Conservation (phyloP, 2,797 vertebrate species). For the Thalassophryne amazonica region DNA sequence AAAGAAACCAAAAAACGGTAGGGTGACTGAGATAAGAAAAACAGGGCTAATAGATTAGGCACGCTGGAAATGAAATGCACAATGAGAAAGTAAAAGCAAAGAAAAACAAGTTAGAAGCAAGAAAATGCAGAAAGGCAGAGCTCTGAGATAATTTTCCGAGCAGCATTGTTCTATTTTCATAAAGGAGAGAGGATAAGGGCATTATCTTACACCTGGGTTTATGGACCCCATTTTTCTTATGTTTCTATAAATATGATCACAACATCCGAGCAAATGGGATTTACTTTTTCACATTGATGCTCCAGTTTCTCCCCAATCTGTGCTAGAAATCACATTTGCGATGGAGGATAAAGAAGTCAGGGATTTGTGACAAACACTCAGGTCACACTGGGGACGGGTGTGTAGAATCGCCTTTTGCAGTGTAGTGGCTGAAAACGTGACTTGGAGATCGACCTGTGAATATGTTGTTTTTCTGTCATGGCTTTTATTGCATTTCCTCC, state of each 20-base stretch:
- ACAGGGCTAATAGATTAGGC: constrained; percentile 44
- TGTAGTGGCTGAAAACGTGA: too few relatives aligned
- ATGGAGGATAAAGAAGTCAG: constrained; percentile 25
- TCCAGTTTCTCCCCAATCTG: constrained; percentile 26
- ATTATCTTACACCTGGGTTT: constrained; percentile 50
- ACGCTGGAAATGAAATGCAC: constrained; percentile 20
- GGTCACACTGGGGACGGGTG: constrained; percentile 4
- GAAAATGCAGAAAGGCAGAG: not conserved
- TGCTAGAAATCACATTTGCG: constrained; percentile 27
- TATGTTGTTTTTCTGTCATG: too few relatives aligned
- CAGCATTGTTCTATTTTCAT: constrained; percentile 29
- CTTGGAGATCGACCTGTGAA: too few relatives aligned
- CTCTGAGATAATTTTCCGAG: constrained; percentile 16
- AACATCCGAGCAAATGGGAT: constrained; percentile 55
- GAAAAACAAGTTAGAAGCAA: constrained; percentile 7
- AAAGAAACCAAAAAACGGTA: not conserved
- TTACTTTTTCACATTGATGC: constrained; percentile 33
- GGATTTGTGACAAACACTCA: constrained; percentile 9
- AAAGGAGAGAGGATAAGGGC: constrained; percentile 24
- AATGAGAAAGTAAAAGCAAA: constrained; percentile 7
- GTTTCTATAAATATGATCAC: constrained; percentile 55
- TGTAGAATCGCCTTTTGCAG: too few relatives aligned
- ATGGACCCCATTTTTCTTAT: constrained; percentile 13
- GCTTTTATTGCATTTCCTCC: too few relatives aligned
- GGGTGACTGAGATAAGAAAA: constrained; percentile 28